Evolutionary conservation across 2,888 invertebrate species (phyloP).

Genomic region (Maniola hyperantus): DNA sequence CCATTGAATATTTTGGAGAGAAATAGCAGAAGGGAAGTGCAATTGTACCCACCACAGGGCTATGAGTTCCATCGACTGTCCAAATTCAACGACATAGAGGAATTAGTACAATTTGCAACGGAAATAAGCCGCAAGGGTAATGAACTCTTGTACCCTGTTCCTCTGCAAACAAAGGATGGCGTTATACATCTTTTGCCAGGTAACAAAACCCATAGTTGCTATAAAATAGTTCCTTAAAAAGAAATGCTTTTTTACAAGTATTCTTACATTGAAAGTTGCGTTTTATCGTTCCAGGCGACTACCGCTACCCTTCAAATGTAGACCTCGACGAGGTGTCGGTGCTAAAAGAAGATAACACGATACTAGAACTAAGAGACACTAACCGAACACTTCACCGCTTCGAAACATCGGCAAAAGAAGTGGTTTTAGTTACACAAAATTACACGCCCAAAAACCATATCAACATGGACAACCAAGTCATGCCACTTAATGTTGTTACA

Average conservation of each 20-base stretch:
- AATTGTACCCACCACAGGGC: conserved; percentile 88
- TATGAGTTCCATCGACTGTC: conserved; percentile 87
- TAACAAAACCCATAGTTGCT: conserved; percentile 45
- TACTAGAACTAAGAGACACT: conserved; percentile 59
- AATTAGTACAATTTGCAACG: conserved; percentile 83
- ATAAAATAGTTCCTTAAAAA: too few relatives aligned
- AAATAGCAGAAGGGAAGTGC: conserved; percentile 62
- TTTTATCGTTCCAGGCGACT: conserved; percentile 72
- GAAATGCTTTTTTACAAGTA: neutral
- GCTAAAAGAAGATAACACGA: conserved; percentile 51
- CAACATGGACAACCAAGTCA: conserved; percentile 64
- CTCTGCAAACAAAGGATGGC: conserved; percentile 83
- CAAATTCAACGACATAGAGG: conserved; percentile 79
- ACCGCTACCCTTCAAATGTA: conserved; percentile 69
- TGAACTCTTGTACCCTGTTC: conserved; percentile 80
- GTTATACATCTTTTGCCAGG: conserved; percentile 83
- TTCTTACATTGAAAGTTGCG: neutral
- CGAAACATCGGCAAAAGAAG: conserved; percentile 47
- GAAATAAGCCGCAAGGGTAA: conserved; percentile 80
- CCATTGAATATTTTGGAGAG: conserved; percentile 78
- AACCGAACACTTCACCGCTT: conserved; percentile 59
- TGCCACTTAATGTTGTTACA: conserved; percentile 47
- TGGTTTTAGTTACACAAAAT: conserved; percentile 57
- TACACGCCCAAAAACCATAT: conserved; percentile 63
- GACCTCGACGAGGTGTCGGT: conserved; percentile 55